A percentile compares a stretch with the other conserved stretches of the same genome.
Conservation (phyloP, 2,797 vertebrate genomes). For the Parauchenoglanis punctatus region DNA sequence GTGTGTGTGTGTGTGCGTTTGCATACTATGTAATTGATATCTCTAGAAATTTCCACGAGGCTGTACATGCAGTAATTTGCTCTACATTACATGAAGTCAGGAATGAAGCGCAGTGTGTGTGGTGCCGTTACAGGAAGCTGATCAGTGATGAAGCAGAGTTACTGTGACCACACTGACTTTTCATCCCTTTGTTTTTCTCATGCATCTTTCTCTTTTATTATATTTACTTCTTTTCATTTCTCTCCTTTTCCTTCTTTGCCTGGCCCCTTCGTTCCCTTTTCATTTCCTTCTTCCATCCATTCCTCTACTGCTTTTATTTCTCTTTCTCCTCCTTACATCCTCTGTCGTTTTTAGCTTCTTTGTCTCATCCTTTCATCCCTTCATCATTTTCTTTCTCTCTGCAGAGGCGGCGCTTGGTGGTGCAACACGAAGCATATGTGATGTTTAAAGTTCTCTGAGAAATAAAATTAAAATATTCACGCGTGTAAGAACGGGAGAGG, state of each 20-base stretch:
- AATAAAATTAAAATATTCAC: background rate
- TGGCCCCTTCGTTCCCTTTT: background rate
- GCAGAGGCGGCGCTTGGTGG: background rate
- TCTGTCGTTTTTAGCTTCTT: background rate
- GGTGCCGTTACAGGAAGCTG: background rate
- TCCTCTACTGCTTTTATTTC: too few species aligned
- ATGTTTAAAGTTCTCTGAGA: too few species aligned
- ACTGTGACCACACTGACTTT: background rate
- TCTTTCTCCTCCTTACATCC: background rate
- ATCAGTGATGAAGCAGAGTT: background rate
- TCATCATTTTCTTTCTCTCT: background rate
- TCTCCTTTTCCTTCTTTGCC: background rate
- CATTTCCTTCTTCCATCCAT: background rate
- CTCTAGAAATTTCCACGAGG: constrained; percentile 20
- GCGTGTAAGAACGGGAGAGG: too few species aligned
- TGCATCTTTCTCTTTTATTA: background rate
- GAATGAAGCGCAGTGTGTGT: background rate
- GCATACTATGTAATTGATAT: constrained; percentile 4
- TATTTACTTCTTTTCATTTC: background rate
- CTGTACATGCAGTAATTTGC: background rate
- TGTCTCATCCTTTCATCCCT: background rate
- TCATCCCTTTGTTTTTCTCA: background rate
- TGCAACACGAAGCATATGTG: too few species aligned
- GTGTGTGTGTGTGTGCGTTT: constrained; percentile 2
- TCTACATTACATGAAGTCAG: background rate